A percentile compares a stretch with the other conserved stretches of the same genome.
phyloP scores from a whole-genome alignment of 2,797 vertebrate genomes.

The Echiichthys vipera region DNA sequence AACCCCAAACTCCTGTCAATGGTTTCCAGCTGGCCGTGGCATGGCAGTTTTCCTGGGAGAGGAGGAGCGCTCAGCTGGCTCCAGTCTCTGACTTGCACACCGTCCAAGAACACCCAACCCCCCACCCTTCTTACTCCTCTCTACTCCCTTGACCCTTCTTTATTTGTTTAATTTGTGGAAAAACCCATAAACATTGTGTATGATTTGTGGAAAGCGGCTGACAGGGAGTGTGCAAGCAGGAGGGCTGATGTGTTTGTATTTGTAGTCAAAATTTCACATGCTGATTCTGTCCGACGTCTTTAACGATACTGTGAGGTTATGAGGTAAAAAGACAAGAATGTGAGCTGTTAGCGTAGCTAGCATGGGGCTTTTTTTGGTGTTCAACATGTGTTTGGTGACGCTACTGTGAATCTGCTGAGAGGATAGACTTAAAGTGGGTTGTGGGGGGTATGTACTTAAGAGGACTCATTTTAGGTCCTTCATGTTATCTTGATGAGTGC shows the following conservation, averaged over 20 bases:
- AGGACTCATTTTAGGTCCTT: conserved; percentile 60
- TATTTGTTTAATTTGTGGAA: conserved; percentile 84
- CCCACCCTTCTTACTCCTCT: neutral
- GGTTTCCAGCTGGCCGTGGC: conserved; percentile 81
- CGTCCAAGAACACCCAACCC: conserved; percentile 44
- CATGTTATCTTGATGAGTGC: conserved; percentile 68
- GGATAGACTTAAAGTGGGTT: conserved; percentile 23
- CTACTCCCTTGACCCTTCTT: conserved; percentile 42
- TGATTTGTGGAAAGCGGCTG: conserved; percentile 73
- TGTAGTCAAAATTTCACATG: conserved; percentile 36
- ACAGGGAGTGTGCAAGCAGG: conserved; percentile 18
- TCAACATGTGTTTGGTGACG: conserved; percentile 17
- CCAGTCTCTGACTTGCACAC: conserved; percentile 47
- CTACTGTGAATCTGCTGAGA: conserved; percentile 42
- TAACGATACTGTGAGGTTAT: conserved; percentile 35
- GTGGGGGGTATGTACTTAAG: conserved; percentile 5
- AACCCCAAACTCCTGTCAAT: conserved; percentile 76
- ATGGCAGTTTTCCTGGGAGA: conserved; percentile 70
- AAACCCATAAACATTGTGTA: conserved; percentile 81
- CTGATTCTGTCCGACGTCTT: conserved; percentile 26
- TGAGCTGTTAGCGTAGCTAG: conserved; percentile 15
- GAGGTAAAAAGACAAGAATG: conserved; percentile 22
- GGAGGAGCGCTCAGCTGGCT: conserved; percentile 68
- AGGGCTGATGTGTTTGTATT: conserved; percentile 40
- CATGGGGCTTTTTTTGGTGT: neutral